Percentiles rank a stretch among this genome's conserved stretches.
Evolutionary conservation across 1,140 invertebrate genomes (phyloP).

Genomic region (Bombyx mandarina): DNA sequence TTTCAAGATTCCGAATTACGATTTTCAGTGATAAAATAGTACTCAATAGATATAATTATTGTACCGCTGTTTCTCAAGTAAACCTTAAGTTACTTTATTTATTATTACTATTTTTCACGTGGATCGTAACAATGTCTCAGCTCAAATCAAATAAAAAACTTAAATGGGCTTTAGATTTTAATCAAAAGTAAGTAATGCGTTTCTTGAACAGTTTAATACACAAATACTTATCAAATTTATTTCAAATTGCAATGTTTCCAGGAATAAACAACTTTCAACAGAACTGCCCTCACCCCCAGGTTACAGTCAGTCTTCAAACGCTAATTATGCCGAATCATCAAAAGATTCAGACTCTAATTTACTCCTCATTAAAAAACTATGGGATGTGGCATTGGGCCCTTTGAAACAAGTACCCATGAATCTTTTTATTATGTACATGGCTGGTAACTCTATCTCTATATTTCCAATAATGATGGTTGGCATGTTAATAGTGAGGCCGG

Average conservation of each 20-base stretch:
- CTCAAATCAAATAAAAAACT: constrained; percentile 57
- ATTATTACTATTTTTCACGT: too few relatives aligned
- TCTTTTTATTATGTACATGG: constrained; percentile 99
- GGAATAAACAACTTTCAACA: constrained; percentile 30
- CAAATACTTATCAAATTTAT: constrained; percentile 1
- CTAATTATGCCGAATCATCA: constrained; percentile 81
- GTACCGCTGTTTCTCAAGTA: too few relatives aligned
- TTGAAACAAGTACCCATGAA: constrained; percentile 99
- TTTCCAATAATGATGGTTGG: constrained; percentile 99
- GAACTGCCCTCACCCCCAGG: constrained; percentile 85
- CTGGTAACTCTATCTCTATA: constrained; percentile 98
- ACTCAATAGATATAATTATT: too few relatives aligned
- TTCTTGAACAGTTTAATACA: not conserved
- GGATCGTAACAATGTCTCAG: constrained; percentile 34
- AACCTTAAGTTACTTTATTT: too few relatives aligned
- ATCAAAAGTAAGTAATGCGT: constrained; percentile 41
- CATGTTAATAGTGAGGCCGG: constrained; percentile 96
- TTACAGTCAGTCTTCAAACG: constrained; percentile 80
- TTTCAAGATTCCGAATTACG: too few relatives aligned
- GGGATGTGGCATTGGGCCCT: constrained; percentile 97
- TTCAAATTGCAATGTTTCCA: constrained; percentile 14
- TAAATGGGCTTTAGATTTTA: constrained; percentile 65
- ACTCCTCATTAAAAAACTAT: constrained; percentile 94
- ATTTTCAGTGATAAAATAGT: too few relatives aligned
- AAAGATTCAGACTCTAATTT: constrained; percentile 86